phyloP scores from a whole-genome alignment of 2,797 vertebrate genomes.

The Emys orbicularis region DNA sequence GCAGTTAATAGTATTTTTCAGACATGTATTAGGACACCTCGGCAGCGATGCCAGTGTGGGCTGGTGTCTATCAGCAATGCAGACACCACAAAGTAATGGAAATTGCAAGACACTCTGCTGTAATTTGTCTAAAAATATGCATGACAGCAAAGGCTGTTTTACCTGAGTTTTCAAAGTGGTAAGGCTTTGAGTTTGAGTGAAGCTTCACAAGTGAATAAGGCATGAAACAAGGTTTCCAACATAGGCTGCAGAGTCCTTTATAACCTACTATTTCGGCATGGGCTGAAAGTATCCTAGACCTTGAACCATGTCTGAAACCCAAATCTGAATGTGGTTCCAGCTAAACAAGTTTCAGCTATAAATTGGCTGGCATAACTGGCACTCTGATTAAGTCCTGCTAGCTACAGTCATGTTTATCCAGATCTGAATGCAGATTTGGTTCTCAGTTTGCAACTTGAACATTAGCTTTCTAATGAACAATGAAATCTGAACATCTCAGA shows the following conservation, averaged over 20 bases:
- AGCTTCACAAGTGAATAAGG: constrained; percentile 49
- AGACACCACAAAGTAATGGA: constrained; percentile 69
- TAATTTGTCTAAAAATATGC: constrained; percentile 75
- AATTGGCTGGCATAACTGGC: not conserved
- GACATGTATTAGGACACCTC: constrained; percentile 64
- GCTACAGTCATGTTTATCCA: not conserved
- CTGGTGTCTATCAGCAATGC: constrained; percentile 66
- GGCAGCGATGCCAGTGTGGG: constrained; percentile 44
- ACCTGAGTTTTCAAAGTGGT: constrained; percentile 61
- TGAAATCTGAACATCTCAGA: not conserved
- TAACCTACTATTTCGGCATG: not conserved
- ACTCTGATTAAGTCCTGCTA: not conserved
- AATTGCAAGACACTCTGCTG: constrained; percentile 64
- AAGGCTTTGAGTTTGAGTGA: constrained; percentile 58
- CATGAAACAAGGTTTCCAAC: constrained; percentile 38
- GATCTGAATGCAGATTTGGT: not conserved
- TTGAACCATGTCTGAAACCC: not conserved
- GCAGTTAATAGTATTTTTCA: constrained; percentile 73
- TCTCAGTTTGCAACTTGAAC: not conserved
- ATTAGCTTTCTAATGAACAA: not conserved
- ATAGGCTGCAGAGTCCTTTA: not conserved
- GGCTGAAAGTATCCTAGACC: not conserved
- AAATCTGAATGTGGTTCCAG: not conserved
- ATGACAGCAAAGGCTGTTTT: constrained; percentile 60
- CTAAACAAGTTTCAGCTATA: not conserved